These are phyloP conservation scores for Halcyon senegalensis DNA, from an alignment of 2,113 vertebrate species.

Conservation along the genomic window DNA sequence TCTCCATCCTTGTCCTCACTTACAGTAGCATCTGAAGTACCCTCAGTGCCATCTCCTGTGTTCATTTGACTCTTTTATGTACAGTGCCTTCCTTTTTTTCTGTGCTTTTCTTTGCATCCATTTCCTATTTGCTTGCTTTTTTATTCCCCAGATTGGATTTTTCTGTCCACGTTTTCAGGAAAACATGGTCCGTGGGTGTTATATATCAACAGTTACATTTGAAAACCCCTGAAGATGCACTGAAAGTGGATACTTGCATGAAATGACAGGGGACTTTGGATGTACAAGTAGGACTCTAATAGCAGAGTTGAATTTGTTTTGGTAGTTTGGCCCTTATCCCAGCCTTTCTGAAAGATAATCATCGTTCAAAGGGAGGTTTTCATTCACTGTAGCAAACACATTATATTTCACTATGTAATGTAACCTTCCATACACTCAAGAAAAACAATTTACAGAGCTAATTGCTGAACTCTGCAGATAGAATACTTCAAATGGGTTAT, in stretches of 20 bases:
- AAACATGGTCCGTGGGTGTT: neutral
- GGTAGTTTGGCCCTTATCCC: constrained; percentile 31
- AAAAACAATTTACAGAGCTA: constrained; percentile 46
- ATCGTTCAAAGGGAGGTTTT: constrained; percentile 19
- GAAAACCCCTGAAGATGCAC: neutral
- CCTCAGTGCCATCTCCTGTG: neutral
- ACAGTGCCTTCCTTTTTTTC: neutral
- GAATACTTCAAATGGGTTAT: neutral
- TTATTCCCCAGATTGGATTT: neutral
- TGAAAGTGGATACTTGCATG: neutral
- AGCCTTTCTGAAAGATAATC: constrained; percentile 26
- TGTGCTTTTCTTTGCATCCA: neutral
- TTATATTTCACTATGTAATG: constrained; percentile 28
- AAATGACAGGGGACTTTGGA: neutral
- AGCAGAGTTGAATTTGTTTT: neutral
- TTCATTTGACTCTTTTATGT: neutral
- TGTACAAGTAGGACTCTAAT: neutral
- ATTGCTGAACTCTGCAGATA: constrained; percentile 50
- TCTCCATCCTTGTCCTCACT: neutral
- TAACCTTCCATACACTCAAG: constrained; percentile 5
- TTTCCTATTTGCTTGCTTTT: neutral
- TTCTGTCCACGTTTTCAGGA: neutral
- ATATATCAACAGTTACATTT: neutral
- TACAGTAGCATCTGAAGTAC: neutral
- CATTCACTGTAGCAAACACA: neutral